Base-by-base conservation (phyloP, 2,888 invertebrate genomes). In the Drosophila picticornis region DNA sequence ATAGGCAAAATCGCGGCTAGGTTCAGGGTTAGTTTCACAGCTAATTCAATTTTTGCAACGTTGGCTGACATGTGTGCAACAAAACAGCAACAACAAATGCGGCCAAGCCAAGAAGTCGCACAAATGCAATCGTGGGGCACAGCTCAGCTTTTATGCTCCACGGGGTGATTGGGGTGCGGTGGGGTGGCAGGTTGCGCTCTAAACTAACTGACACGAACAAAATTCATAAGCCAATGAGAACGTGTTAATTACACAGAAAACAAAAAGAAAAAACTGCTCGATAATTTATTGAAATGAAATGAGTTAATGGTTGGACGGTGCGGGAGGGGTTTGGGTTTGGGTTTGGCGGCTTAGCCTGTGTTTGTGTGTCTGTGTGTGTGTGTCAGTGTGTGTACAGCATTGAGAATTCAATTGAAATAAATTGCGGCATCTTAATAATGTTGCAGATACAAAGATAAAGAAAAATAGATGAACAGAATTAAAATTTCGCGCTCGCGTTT, bases 91-190 rank as follows among this genome's bases (percentile, higher is more conserved):
- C 58, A 73, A 64, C 61, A 68, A 85, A 85, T 77, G 83, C 86
- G 90, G 89, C 84, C 87, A 87, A 48, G 56, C 38, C 66, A 70
- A 73, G 87, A 87, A 87, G 87, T 87, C 87, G 78, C 90, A 87
- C 69, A 87, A 87, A 86, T 87, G 87, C 87, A 72, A 74, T 65
- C 57, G 53, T 66, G 67, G 57, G 60, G 59, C 74, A 61, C 34
- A 40, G 51, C 60, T 46, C 40, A 40, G 51, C 56, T 38, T 25
- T 32, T 62, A 13, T 34, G 27, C 36, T 27, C 40, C 43, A n/a
- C 53, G 31, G 11, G 52, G 62, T 43, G 16, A 40, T 29, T 31
- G 32, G 16, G 46, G 40, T 53, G 27, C 57, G 55, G 16, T 40
- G 57, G 19, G 50, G 63, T 34, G n/a, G 32, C n/a, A 19, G 22